Conservation (phyloP, 2,888 invertebrate genomes). For the Nomada flava region DNA sequence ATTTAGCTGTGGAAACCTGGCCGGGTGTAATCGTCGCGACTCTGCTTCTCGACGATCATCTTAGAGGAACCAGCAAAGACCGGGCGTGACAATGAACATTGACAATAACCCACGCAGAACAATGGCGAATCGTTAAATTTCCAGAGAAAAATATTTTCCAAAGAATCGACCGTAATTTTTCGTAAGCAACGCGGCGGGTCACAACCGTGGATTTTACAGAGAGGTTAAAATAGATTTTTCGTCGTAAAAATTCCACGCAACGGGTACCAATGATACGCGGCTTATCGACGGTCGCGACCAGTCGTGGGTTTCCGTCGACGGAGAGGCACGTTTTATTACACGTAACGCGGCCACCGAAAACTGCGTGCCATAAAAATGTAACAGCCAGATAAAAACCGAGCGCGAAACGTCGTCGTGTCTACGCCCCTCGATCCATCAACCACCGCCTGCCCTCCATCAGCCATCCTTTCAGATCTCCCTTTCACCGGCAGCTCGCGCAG, state of each 20-base stretch:
- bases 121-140: neutral
- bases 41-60: slow-evolving; percentile 3
- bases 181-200: neutral
- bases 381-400: slow-evolving; percentile 40
- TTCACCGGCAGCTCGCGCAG: neutral
- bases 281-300: slow-evolving; percentile 21
- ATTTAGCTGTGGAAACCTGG: slow-evolving; percentile 24
- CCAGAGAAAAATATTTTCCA: neutral
- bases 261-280: slow-evolving; percentile 12
- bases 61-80: neutral
- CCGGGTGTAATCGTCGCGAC: neutral
- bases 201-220: neutral
- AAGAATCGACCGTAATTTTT: neutral
- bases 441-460: neutral
- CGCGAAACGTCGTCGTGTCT: slow-evolving; percentile 57
- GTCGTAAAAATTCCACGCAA: slow-evolving; percentile 14
- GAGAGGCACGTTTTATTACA: slow-evolving; percentile 43
- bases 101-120: neutral
- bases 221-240: neutral
- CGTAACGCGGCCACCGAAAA: slow-evolving; percentile 32
- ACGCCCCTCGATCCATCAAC: slow-evolving; percentile 51
- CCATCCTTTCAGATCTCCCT: neutral
- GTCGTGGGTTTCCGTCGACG: slow-evolving; percentile 8
- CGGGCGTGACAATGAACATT: neutral
- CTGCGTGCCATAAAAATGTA: slow-evolving; percentile 41